Evolutionary conservation across 2,888 invertebrate genomes (phyloP).

Genomic region (Cinara cedri): DNA sequence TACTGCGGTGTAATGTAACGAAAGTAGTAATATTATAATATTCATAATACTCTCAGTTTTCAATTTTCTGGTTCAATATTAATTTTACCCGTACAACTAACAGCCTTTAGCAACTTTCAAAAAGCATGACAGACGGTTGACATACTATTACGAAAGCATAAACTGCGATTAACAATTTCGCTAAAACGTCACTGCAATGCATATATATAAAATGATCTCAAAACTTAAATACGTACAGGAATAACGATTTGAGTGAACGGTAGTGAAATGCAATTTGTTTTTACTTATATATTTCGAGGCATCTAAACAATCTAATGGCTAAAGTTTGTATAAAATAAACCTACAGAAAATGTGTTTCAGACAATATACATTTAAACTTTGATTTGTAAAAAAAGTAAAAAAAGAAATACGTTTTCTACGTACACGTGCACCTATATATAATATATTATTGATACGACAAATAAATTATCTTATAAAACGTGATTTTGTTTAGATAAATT

Average conservation of each 20-base stretch:
- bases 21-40: background rate
- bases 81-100: background rate
- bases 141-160: background rate
- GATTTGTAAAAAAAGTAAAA: background rate
- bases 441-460: background rate
- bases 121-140: slow-evolving; percentile 2
- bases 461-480: slow-evolving; percentile 2
- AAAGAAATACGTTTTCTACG: background rate
- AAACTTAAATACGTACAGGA: background rate
- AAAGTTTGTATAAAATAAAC: background rate
- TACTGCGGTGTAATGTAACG: background rate
- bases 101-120: background rate
- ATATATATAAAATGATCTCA: background rate
- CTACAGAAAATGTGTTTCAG: slow-evolving; percentile 13
- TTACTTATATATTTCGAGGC: background rate
- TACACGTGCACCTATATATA: too few relatives aligned
- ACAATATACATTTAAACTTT: slow-evolving; percentile 12
- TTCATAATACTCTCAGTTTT: background rate
- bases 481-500: too few relatives aligned
- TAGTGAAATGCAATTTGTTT: background rate
- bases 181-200: background rate
- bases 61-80: background rate
- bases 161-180: background rate
- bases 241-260: background rate
- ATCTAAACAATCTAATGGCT: background rate